Percentiles rank a stretch among this genome's conserved stretches.
phyloP scores from a whole-genome alignment of 2,888 invertebrate species.

The Ophion slaviceki region DNA sequence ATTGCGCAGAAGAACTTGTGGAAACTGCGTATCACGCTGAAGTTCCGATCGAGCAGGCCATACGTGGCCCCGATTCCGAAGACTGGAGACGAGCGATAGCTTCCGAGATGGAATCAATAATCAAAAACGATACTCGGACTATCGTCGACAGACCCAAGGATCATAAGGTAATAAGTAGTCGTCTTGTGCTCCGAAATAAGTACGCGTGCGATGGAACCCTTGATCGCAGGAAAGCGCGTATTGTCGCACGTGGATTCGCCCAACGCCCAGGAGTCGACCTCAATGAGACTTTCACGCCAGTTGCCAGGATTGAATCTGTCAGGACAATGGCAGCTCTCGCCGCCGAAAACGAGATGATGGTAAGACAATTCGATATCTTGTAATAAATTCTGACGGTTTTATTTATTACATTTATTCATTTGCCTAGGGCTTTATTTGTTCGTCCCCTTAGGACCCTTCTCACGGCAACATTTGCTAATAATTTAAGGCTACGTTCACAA shows the following conservation, averaged over 20 bases:
- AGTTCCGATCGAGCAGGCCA: neutral
- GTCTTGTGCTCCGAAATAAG: slow-evolving; percentile 58
- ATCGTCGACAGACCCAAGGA: slow-evolving; percentile 34
- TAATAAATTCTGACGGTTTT: too few species aligned
- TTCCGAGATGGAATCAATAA: slow-evolving; percentile 38
- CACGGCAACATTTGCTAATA: too few species aligned
- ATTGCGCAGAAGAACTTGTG: neutral
- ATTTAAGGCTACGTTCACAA: too few species aligned
- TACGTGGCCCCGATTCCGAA: neutral
- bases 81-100: slow-evolving; percentile 35
- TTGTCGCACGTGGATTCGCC: slow-evolving; percentile 63
- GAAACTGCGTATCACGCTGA: neutral
- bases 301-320: slow-evolving; percentile 29
- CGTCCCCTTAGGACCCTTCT: too few species aligned
- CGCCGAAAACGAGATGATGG: slow-evolving; percentile 5
- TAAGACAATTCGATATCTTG: slow-evolving; percentile 47
- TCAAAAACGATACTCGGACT: slow-evolving; percentile 58
- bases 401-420: too few species aligned
- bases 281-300: too few species aligned
- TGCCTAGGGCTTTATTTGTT: too few species aligned
- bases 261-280: too few species aligned
- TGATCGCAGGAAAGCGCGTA: slow-evolving; percentile 57
- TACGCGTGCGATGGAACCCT: slow-evolving; percentile 51
- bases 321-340: slow-evolving; percentile 34
- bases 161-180: slow-evolving; percentile 33